These are phyloP conservation scores for Dryobota labecula DNA, from an alignment of 2,888 invertebrate species.

Conservation along the genomic window DNA sequence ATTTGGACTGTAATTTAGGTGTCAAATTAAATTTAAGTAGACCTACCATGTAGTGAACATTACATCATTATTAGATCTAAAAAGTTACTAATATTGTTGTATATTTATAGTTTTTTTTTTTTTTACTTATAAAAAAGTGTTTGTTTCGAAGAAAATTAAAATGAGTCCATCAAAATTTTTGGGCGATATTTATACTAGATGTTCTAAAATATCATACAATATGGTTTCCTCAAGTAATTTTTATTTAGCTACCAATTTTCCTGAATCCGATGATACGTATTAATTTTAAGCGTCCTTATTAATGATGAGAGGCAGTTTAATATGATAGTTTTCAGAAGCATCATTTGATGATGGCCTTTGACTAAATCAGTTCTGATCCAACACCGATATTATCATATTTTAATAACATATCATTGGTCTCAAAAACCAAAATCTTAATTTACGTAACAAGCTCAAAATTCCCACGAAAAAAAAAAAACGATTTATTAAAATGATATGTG, in stretches of 20 bases:
- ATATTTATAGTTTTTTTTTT: no score
- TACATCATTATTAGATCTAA: neutral
- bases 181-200: no score
- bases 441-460: slow-evolving; percentile 11
- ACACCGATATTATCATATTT: neutral
- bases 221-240: no score
- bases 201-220: no score
- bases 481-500: slow-evolving; percentile 17
- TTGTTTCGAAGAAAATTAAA: neutral
- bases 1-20: slow-evolving; percentile 12
- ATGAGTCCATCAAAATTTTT: no score
- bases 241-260: no score
- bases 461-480: slow-evolving; percentile 22
- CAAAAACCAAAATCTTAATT: neutral
- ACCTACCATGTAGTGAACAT: neutral
- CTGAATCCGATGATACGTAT: no score
- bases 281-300: neutral
- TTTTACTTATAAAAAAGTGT: neutral
- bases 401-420: slow-evolving; percentile 20
- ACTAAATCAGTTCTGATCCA: slow-evolving; percentile 14
- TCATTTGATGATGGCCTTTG: neutral
- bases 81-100: neutral
- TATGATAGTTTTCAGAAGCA: neutral
- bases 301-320: neutral
- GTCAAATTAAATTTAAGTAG: slow-evolving; percentile 6